Evolutionary conservation across 2,888 invertebrate species (phyloP).

Genomic region (Sepioteuthis lessoniana): DNA sequence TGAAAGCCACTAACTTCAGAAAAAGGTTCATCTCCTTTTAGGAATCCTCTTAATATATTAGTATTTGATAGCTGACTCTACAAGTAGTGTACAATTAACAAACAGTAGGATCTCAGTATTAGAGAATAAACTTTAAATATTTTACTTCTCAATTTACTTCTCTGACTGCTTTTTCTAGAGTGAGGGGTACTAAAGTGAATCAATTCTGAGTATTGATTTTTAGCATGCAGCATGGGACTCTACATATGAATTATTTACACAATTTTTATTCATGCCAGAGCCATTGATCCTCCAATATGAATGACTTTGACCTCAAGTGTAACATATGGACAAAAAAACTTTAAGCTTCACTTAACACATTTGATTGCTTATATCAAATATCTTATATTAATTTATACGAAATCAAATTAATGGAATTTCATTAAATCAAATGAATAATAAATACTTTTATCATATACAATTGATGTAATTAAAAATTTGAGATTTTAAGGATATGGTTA

Average conservation of each 20-base stretch:
- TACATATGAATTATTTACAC: background rate
- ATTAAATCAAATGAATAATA: background rate
- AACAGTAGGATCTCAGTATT: no score
- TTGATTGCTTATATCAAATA: background rate
- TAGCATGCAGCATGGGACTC: background rate
- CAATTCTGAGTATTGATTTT: background rate
- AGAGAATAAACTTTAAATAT: no score
- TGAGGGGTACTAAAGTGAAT: no score
- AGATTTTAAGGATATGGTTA: background rate
- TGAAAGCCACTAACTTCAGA: no score
- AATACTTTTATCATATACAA: background rate
- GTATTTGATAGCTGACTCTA: no score
- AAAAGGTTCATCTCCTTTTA: no score
- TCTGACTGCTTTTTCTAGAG: no score
- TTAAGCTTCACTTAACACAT: background rate
- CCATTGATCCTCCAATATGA: background rate
- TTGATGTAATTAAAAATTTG: no score
- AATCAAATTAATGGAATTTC: background rate
- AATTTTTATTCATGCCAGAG: background rate
- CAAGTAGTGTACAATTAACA: no score
- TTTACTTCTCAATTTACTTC: no score
- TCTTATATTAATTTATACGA: no score
- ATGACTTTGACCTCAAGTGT: constrained; percentile 3
- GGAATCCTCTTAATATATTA: no score
- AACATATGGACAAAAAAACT: background rate